phyloP scores from a whole-genome alignment of 1,140 invertebrate species.

The Cydia splendana region DNA sequence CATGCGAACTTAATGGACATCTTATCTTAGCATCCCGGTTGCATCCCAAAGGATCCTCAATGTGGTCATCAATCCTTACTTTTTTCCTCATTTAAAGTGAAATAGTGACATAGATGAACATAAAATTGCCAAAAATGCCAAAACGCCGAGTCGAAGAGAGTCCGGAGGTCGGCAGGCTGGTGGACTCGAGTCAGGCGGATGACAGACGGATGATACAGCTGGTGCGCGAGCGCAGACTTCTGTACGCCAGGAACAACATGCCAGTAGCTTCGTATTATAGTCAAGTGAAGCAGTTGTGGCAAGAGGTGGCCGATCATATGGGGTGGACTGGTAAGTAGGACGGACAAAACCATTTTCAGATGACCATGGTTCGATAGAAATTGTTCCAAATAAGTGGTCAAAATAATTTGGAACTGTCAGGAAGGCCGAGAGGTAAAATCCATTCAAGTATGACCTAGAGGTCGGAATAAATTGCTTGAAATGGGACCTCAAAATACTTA shows the following conservation, averaged over 20 bases:
- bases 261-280: constrained; percentile 70
- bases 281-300: constrained; percentile 63
- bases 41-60: too few species aligned
- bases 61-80: too few species aligned
- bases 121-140: not conserved
- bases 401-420: too few species aligned
- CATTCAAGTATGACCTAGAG: too few species aligned
- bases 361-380: too few species aligned
- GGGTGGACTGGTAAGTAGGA: constrained; percentile 61
- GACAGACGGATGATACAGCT: constrained; percentile 66
- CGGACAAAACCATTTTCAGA: too few species aligned
- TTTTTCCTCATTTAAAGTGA: not conserved
- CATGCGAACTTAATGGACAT: too few species aligned
- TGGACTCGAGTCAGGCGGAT: constrained; percentile 68
- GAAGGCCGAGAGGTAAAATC: too few species aligned
- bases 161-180: constrained; percentile 54
- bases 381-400: too few species aligned
- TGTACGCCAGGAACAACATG: constrained; percentile 72
- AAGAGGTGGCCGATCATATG: constrained; percentile 62
- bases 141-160: constrained; percentile 33
- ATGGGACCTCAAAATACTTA: too few species aligned
- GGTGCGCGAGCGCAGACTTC: constrained; percentile 60
- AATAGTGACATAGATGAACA: not conserved
- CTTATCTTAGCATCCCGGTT: too few species aligned
- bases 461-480: too few species aligned